Evolutionary conservation across 92 coral and sea anemone species (phyloP).

Genomic region (Phenganax stokvisi): DNA sequence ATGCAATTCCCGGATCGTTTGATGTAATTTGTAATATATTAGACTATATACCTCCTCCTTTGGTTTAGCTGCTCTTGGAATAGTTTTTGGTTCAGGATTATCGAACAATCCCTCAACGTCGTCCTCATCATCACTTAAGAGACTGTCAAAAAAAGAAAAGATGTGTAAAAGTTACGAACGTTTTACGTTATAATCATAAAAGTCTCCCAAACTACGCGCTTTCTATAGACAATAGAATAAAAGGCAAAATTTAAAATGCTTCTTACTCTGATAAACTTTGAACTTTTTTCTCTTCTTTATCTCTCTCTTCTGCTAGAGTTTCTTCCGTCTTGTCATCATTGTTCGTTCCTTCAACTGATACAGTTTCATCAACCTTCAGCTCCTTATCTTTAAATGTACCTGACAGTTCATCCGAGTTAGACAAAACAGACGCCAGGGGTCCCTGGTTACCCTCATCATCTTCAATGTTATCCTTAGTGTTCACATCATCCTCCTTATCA

Average conservation of each 20-base stretch:
- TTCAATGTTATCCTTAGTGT: conserved; percentile 28
- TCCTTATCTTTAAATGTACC: conserved; percentile 24
- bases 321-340: conserved; percentile 26
- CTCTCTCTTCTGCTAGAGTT: neutral
- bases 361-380: conserved; percentile 12
- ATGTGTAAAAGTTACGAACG: neutral
- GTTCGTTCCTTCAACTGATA: conserved; percentile 33
- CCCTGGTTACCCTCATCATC: conserved; percentile 20
- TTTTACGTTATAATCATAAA: too few relatives aligned
- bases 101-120: conserved; percentile 60
- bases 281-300: conserved; percentile 10
- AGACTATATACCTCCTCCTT: conserved; percentile 35
- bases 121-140: conserved; percentile 29
- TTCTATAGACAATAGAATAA: too few relatives aligned
- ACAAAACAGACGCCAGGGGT: conserved; percentile 35
- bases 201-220: neutral
- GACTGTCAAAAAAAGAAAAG: neutral
- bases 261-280: conserved; percentile 36
- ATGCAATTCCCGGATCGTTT: too few relatives aligned
- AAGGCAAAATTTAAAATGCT: neutral
- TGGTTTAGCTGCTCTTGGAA: conserved; percentile 8
- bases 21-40: neutral
- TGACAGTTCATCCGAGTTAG: conserved; percentile 47
- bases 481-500: conserved; percentile 24
- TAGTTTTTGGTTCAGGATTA: conserved; percentile 54